Evolutionary conservation across 1,140 invertebrate species (phyloP).

Genomic region (Drosophila bocki): DNA sequence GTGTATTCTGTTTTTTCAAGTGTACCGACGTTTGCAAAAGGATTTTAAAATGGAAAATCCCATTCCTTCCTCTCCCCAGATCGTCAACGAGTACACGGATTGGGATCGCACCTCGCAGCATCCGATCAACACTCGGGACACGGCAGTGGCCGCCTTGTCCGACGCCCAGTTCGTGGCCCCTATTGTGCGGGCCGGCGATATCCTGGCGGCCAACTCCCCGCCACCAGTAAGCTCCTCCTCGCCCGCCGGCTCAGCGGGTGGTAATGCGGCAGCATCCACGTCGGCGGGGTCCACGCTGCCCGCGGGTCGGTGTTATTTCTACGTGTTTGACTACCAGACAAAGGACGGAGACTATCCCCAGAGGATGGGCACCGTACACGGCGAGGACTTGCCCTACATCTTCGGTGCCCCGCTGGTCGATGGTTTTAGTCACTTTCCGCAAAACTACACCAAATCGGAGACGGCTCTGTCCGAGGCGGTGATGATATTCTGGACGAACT

Average conservation of each 20-base stretch:
- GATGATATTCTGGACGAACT: conserved; percentile 98
- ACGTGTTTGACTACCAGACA: conserved; percentile 97
- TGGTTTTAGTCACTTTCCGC: conserved; percentile 92
- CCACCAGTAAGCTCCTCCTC: conserved; percentile 77
- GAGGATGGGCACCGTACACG: conserved; percentile 94
- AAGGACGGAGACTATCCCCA: conserved; percentile 96
- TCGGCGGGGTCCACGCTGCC: conserved; percentile 80
- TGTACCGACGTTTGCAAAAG: background rate
- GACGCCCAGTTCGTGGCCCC: conserved; percentile 96
- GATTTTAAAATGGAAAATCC: conserved; percentile 19
- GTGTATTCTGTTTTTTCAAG: background rate
- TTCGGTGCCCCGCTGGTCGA: conserved; percentile 93
- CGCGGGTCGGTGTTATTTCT: conserved; percentile 93
- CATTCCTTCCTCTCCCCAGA: conserved; percentile 66
- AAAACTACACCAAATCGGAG: conserved; percentile 96
- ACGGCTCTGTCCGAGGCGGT: conserved; percentile 95
- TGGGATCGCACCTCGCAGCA: conserved; percentile 97
- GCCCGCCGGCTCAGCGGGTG: conserved; percentile 57
- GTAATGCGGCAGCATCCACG: conserved; percentile 73
- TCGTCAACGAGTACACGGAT: conserved; percentile 98
- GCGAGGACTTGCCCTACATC: conserved; percentile 96
- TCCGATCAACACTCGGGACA: conserved; percentile 96
- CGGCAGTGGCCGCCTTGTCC: conserved; percentile 95
- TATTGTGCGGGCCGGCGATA: conserved; percentile 92
- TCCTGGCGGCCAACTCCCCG: conserved; percentile 87